Base-by-base conservation (phyloP, 2,888 invertebrate genomes). In the Tryphoninae sp. region DNA sequence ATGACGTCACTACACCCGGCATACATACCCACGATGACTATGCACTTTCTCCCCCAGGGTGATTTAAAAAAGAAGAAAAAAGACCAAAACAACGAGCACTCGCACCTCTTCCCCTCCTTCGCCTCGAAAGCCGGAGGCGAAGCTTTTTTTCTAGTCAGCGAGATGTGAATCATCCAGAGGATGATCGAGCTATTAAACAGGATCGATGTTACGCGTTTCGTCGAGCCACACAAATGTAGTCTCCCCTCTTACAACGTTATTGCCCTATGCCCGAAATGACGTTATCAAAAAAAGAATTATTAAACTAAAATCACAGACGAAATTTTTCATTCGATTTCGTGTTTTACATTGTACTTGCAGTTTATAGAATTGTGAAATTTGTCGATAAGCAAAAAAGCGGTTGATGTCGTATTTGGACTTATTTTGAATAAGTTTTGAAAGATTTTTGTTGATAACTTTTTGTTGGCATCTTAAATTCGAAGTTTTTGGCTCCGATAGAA, bases 1-100 rank as follows among this genome's bases (percentile, higher is more conserved):
- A 81, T 83, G 82, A 83, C 79, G 82, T 83, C 83, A 83, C 76
- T 49, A 23, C 51, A 68, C n/a, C 16, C 62, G n/a, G 45, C n/a
- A 58, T 33, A 45, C 19, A 67, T 55, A 59, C 61, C 49, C 42
- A n/a, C 16, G 22, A 71, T 84, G 81, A 77, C 75, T 74, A 13
- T 62, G 67, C 75, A 77, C 58, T 80, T 80, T 65, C 78, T 49
- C 65, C 45, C 62, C 55, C 71, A 62, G 40, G 40, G 23, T 7
- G 22, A 45, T 13, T 13, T 13, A 45, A 45, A 45, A 45, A 45
- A 45, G 2, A 45, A 45, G 7, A 13, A 13, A 45, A 45, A 45
- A 45, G 3, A 45, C 11, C 9, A 3, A 45, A 45, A 45, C 4
- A 45, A 13, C 45, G 55, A 61, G n/a, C 45, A 64, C 45, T 64